phyloP scores from a whole-genome alignment of 2,888 invertebrate species.

The Drosophila setosimentum region DNA sequence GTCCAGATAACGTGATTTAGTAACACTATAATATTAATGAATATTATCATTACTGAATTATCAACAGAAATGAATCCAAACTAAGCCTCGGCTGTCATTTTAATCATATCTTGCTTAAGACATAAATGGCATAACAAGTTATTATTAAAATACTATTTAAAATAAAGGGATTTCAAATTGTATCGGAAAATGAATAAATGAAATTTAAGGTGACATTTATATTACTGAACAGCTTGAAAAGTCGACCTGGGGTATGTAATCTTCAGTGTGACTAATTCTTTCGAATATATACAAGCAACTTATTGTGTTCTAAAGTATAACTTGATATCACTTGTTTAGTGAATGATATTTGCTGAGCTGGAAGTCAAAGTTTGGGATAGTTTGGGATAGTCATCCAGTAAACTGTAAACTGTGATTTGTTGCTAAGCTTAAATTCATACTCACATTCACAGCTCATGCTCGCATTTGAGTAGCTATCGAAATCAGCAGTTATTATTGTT shows the following conservation, averaged over 20 bases:
- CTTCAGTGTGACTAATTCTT: neutral
- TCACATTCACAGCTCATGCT: constrained; percentile 18
- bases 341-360: neutral
- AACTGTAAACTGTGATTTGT: neutral
- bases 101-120: neutral
- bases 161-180: no score
- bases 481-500: constrained; percentile 34
- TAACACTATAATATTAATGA: no score
- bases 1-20: no score
- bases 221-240: neutral
- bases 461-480: constrained; percentile 25
- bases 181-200: neutral
- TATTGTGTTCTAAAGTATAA: neutral
- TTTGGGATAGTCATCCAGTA: constrained; percentile 16
- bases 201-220: neutral
- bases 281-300: neutral
- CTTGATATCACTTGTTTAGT: neutral
- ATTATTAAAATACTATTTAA: no score
- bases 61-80: neutral
- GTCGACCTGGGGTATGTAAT: neutral
- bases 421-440: neutral
- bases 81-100: neutral
- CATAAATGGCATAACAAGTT: no score
- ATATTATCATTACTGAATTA: neutral
- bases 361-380: neutral